These are phyloP conservation scores for Diuraphis noxia DNA, from an alignment of 1,140 invertebrate species.

Conservation along the genomic window DNA sequence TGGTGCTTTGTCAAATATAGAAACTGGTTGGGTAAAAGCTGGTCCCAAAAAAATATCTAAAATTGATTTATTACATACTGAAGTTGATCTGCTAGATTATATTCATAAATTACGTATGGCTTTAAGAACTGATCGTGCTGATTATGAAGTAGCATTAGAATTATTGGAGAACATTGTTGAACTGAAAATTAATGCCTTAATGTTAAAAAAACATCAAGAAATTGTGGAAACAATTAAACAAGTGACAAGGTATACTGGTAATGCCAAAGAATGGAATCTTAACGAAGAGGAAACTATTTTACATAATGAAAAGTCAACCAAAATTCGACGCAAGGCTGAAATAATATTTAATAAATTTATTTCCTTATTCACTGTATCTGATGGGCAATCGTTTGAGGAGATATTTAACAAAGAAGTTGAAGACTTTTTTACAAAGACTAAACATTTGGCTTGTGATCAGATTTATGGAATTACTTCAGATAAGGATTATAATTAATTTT, in stretches of 20 bases:
- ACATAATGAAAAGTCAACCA: constrained; percentile 51
- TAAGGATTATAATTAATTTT: constrained; percentile 46
- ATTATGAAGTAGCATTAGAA: constrained; percentile 68
- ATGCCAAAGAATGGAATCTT: constrained; percentile 72
- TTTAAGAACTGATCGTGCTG: constrained; percentile 68
- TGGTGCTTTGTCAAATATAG: background rate
- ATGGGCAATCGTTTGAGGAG: constrained; percentile 66
- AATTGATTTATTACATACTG: constrained; percentile 61
- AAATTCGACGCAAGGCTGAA: constrained; percentile 70
- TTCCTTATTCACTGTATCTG: constrained; percentile 62
- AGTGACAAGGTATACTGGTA: constrained; percentile 67
- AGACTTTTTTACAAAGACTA: constrained; percentile 65
- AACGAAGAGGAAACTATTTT: constrained; percentile 64
- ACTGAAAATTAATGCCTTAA: constrained; percentile 72
- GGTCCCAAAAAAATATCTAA: constrained; percentile 31
- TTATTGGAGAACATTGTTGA: constrained; percentile 67
- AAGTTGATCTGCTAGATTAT: constrained; percentile 72
- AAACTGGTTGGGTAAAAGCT: background rate
- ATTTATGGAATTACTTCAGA: constrained; percentile 64
- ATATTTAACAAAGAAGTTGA: constrained; percentile 65
- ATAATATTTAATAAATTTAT: constrained; percentile 68
- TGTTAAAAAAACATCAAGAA: constrained; percentile 83
- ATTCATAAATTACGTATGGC: constrained; percentile 75
- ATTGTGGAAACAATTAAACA: constrained; percentile 77
- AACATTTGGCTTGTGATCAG: constrained; percentile 65